These are phyloP conservation scores for Vanessa tameamea DNA, from an alignment of 1,140 invertebrate genomes.

Conservation along the genomic window DNA sequence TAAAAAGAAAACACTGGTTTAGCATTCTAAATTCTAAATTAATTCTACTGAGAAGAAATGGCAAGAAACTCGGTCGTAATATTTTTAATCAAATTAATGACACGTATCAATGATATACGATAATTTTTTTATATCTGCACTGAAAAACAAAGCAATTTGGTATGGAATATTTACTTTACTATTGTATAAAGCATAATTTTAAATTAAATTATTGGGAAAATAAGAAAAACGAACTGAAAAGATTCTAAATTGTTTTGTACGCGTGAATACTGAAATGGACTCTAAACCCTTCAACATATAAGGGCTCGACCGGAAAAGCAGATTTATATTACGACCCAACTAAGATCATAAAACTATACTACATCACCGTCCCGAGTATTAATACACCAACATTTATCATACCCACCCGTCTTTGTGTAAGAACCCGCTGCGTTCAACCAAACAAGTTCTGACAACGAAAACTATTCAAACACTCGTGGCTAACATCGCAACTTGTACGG, in stretches of 20 bases:
- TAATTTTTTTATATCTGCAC: no score
- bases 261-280: slow-evolving; percentile 22
- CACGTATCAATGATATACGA: no score
- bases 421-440: slow-evolving; percentile 69
- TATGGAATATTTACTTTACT: no score
- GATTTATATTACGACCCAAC: slow-evolving; percentile 78
- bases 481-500: slow-evolving; percentile 74
- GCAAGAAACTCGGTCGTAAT: no score
- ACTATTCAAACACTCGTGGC: slow-evolving; percentile 71
- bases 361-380: slow-evolving; percentile 65
- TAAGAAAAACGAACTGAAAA: background rate
- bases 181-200: no score
- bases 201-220: background rate
- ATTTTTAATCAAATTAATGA: no score
- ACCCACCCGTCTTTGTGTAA: slow-evolving; percentile 74
- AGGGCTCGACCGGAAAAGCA: slow-evolving; percentile 65
- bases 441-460: slow-evolving; percentile 75
- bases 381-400: slow-evolving; percentile 76
- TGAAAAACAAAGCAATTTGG: no score
- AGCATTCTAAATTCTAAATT: no score
- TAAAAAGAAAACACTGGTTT: no score
- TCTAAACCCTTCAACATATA: slow-evolving; percentile 37
- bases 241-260: background rate
- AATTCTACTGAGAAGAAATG: no score
- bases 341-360: slow-evolving; percentile 78